phyloP scores from a whole-genome alignment of 1,140 invertebrate genomes.

The Drosophila melanica region DNA sequence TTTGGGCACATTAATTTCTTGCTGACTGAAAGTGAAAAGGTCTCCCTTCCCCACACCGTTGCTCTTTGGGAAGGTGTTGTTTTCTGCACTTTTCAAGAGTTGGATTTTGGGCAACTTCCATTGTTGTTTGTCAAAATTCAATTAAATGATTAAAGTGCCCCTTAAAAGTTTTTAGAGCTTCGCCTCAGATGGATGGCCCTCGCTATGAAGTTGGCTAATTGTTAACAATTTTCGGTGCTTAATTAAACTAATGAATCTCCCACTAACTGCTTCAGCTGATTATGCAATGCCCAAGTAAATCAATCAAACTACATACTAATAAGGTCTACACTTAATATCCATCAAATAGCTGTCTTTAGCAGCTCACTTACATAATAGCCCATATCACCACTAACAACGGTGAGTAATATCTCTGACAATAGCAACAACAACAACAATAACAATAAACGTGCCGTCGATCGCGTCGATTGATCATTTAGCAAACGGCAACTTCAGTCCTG shows the following conservation, averaged over 20 bases:
- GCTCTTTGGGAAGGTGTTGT: constrained; percentile 12
- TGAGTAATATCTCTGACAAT: constrained; percentile 61
- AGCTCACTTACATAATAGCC: constrained; percentile 60
- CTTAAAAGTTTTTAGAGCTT: constrained; percentile 36
- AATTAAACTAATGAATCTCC: constrained; percentile 36
- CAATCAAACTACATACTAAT: constrained; percentile 13
- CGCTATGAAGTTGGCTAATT: constrained; percentile 39
- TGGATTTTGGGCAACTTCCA: constrained; percentile 1
- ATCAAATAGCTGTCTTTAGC: constrained; percentile 21
- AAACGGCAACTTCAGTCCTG: constrained; percentile 31
- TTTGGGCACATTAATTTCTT: constrained; percentile 70
- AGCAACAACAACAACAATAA: constrained; percentile 35
- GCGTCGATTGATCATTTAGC: constrained; percentile 79
- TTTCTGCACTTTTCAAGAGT: constrained; percentile 23
- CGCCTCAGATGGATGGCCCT: constrained; percentile 19
- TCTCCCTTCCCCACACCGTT: neutral
- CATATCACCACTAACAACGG: constrained; percentile 41
- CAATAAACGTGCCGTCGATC: constrained; percentile 68
- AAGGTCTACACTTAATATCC: constrained; percentile 7
- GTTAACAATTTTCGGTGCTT: constrained; percentile 14
- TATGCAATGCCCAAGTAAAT: neutral
- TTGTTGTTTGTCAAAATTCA: constrained; percentile 56
- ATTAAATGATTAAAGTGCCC: constrained; percentile 67
- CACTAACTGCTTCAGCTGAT: constrained; percentile 1
- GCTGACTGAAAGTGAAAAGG: constrained; percentile 58